Evolutionary conservation across 92 coral and sea anemone species (phyloP).

Genomic region (Actinostola sp.): DNA sequence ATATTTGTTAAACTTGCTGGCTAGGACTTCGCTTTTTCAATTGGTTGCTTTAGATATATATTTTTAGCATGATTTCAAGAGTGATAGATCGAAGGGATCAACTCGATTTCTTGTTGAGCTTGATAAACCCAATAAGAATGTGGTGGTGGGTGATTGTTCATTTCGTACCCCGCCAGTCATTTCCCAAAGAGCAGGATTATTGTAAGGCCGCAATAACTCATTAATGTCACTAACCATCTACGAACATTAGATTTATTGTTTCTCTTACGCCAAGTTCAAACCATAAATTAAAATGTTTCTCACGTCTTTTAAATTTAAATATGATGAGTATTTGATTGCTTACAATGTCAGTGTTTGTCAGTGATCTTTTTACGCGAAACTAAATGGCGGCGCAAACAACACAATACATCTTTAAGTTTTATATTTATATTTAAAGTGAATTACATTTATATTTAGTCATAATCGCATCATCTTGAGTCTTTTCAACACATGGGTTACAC

Average conservation of each 20-base stretch:
- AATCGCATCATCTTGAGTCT: too few species aligned
- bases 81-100: too few species aligned
- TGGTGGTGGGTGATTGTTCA: neutral
- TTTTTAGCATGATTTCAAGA: too few species aligned
- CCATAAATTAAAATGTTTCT: neutral
- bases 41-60: too few species aligned
- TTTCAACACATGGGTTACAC: too few species aligned
- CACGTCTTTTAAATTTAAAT: neutral
- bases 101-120: too few species aligned
- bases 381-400: slow-evolving; percentile 6
- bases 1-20: too few species aligned
- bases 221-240: neutral
- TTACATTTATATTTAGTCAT: too few species aligned
- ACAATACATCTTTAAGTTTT: too few species aligned
- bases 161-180: neutral
- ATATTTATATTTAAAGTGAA: too few species aligned
- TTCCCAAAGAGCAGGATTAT: neutral
- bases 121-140: too few species aligned
- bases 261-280: neutral
- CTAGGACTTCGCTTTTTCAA: too few species aligned
- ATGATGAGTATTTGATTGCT: slow-evolving; percentile 9
- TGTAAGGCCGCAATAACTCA: neutral
- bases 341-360: slow-evolving; percentile 2
- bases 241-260: neutral
- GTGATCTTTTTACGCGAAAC: neutral